Base-by-base conservation (phyloP, 2,888 invertebrate genomes). In the Catocala sponsa region DNA sequence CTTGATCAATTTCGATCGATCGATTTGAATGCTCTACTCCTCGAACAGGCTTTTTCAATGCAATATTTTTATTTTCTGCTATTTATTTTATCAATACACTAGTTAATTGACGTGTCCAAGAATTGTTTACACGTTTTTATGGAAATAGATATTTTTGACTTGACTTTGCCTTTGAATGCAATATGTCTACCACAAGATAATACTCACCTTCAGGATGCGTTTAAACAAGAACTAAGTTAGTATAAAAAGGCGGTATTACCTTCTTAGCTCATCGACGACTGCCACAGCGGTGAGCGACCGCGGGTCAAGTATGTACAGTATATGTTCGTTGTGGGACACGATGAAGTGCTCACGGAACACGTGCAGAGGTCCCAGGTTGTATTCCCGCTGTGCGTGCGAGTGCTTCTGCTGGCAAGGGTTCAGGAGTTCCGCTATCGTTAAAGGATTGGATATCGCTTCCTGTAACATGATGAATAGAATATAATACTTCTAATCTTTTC, bases 231-330 rank as follows among this genome's bases (percentile, higher is more conserved):
- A 0, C 15, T 15, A 15, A 15, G 0, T 15, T 15, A 15, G 7
- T 32, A 25, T 25, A 12, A 38, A 6, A 15, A 9, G 25, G 0
- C 9, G 11, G 4, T 2, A 5, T 85, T 77, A 96, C 95, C 95
- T 95, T 68, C 95, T 92, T 64, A 97, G 93, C 54, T 96, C 95
- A 59, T 95, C 95, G 15, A 97, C 96, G 4, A 95, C 95, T 0
- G 96, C 96, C 53, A 97, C 94, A 10, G 97, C 95, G 53, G 95
- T 95, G 65, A 96, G 94, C 58, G 95, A 95, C 46, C 95, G 90
- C 25, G 98, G 96, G 92, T 98, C 97, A 46, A 98, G 91, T 53
- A 98, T 95, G 79, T 97, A 97, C 38, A 98, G 92, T 54, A 96
- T 87, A 61, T 95, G 95, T 44, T 96, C 96, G 86, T 96, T 96